A percentile compares a stretch with the other conserved stretches of the same genome.
Evolutionary conservation across 2,888 invertebrate species (phyloP).

Genomic region (Melikaiella ostensackeni): DNA sequence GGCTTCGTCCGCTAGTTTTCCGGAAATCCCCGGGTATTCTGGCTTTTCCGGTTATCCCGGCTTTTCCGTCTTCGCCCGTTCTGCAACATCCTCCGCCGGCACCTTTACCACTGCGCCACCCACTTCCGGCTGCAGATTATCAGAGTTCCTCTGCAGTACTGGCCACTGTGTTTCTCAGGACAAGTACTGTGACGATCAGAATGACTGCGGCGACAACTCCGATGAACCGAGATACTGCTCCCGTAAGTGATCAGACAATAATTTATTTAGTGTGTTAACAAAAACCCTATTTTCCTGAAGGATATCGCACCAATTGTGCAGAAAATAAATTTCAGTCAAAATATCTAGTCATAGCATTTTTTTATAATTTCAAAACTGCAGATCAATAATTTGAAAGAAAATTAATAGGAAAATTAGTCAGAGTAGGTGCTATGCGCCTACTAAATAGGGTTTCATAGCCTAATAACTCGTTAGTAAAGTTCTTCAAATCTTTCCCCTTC

Average conservation of each 20-base stretch:
- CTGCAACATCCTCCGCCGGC: slow-evolving; percentile 53
- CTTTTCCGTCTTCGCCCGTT: slow-evolving; percentile 57
- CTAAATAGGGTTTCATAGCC: too few relatives aligned
- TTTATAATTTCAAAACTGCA: too few relatives aligned
- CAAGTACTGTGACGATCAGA: slow-evolving; percentile 87
- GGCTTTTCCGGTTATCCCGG: slow-evolving; percentile 61
- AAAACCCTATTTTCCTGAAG: too few relatives aligned
- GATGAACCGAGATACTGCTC: slow-evolving; percentile 88
- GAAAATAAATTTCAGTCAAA: too few relatives aligned
- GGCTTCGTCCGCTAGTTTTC: slow-evolving; percentile 59
- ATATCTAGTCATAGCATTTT: too few relatives aligned
- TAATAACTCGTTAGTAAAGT: too few relatives aligned
- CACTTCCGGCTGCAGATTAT: slow-evolving; percentile 76
- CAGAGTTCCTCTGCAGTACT: slow-evolving; percentile 76
- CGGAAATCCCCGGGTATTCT: slow-evolving; percentile 54
- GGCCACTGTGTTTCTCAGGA: slow-evolving; percentile 84
- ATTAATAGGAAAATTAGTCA: too few relatives aligned
- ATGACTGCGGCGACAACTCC: slow-evolving; percentile 88
- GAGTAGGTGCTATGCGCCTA: too few relatives aligned
- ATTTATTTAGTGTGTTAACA: too few relatives aligned
- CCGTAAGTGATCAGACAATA: slow-evolving; percentile 81
- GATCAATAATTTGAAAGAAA: too few relatives aligned
- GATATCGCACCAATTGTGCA: too few relatives aligned
- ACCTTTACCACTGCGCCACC: slow-evolving; percentile 36
- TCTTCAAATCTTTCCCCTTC: too few relatives aligned